Conservation (phyloP, 2,113 vertebrate species). For the Sinosuthora webbiana region DNA sequence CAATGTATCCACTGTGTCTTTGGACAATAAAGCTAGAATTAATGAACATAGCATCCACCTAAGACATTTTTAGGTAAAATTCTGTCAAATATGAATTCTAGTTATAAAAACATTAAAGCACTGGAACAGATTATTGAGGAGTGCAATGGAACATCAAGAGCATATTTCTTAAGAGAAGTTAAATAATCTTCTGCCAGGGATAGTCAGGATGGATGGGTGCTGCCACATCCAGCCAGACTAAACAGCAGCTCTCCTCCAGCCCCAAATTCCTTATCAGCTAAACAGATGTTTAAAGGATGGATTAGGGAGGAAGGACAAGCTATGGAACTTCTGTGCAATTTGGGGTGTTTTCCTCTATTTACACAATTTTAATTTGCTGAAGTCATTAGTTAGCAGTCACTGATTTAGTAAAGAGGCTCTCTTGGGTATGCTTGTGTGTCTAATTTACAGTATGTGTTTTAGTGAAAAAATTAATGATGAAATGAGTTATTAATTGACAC, state of each 20-base stretch:
- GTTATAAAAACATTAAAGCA: background rate
- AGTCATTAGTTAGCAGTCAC: background rate
- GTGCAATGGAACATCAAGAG: background rate
- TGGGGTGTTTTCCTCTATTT: background rate
- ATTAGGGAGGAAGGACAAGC: background rate
- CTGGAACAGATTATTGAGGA: background rate
- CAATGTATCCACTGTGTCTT: background rate
- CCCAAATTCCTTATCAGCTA: background rate
- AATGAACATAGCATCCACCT: background rate
- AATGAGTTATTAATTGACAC: background rate
- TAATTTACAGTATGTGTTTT: background rate
- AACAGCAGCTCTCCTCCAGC: fast-evolving
- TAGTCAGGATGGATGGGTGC: background rate
- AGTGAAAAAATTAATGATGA: background rate
- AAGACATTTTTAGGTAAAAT: background rate
- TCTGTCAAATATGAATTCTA: background rate
- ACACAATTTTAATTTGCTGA: background rate
- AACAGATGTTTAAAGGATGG: background rate
- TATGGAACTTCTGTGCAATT: background rate
- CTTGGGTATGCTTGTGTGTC: background rate
- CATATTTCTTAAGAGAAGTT: background rate
- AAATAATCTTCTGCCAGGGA: background rate
- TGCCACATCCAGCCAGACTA: background rate
- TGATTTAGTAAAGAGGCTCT: background rate
- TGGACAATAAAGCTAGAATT: background rate